Percentiles rank a stretch among this genome's conserved stretches.
These are phyloP conservation scores for Rhagophthalmus giganteus DNA, from an alignment of 2,888 invertebrate genomes.

Conservation along the genomic window DNA sequence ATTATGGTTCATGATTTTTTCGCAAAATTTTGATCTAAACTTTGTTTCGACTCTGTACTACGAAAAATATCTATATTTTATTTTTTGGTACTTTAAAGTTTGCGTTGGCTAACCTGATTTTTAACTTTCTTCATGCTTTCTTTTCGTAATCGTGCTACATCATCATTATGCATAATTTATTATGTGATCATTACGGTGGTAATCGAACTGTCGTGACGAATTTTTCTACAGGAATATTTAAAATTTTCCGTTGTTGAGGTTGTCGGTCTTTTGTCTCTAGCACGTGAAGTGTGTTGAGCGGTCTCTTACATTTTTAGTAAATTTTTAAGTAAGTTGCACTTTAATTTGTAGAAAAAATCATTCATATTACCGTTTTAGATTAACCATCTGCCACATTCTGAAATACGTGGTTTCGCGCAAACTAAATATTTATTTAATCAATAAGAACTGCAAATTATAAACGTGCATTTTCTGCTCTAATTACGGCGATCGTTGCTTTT, in stretches of 20 bases:
- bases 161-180: no score
- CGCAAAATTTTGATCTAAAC: no score
- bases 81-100: no score
- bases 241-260: neutral
- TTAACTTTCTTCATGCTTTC: neutral
- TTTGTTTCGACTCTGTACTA: no score
- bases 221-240: neutral
- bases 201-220: neutral
- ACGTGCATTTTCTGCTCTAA: neutral
- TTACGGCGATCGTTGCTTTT: no score
- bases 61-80: no score
- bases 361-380: neutral
- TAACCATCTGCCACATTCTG: neutral
- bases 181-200: neutral
- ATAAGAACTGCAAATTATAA: neutral
- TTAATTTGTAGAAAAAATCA: neutral
- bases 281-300: neutral
- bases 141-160: neutral
- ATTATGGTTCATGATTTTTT: no score
- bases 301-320: neutral
- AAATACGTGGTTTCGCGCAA: neutral
- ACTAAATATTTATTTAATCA: neutral
- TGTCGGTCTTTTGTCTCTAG: neutral
- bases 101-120: no score
- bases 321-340: neutral